Conservation (phyloP, 2,113 vertebrate genomes). For the Nesogale talazaci region DNA sequence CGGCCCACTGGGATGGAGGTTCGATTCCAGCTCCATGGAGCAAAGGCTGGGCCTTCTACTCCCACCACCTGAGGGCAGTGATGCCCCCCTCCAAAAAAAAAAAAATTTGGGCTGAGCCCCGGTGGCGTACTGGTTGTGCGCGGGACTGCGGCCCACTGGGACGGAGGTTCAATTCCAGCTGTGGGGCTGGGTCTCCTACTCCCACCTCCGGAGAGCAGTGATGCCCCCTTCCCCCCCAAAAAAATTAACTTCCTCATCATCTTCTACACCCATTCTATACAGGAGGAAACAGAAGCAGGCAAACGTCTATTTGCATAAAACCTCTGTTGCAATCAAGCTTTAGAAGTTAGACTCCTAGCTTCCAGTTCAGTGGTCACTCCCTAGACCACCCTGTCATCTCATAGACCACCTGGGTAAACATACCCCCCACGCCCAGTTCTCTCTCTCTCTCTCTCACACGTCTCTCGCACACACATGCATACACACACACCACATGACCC, state of each 20-base stretch:
- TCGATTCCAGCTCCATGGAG: too few relatives aligned
- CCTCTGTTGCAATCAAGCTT: neutral
- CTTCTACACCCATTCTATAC: constrained; percentile 1
- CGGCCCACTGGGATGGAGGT: too few relatives aligned
- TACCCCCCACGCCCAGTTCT: neutral
- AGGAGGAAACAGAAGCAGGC: constrained; percentile 39
- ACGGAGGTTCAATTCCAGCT: too few relatives aligned
- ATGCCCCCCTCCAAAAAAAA: too few relatives aligned
- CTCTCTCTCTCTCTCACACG: neutral
- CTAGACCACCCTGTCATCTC: constrained; percentile 68
- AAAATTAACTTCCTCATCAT: neutral
- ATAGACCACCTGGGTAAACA: constrained; percentile 67
- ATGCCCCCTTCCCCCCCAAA: too few relatives aligned
- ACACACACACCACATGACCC: constrained; percentile 26
- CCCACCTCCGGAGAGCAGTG: too few relatives aligned
- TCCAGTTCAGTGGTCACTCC: neutral
- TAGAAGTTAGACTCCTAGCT: constrained; percentile 45
- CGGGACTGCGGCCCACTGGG: too few relatives aligned
- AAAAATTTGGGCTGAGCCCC: too few relatives aligned
- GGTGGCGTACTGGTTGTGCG: too few relatives aligned
- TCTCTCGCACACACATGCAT: constrained; percentile 9
- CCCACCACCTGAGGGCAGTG: too few relatives aligned
- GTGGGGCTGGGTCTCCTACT: too few relatives aligned
- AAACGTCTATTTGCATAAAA: constrained; percentile 35
- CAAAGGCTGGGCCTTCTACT: too few relatives aligned